Evolutionary conservation across 2,797 vertebrate species (phyloP).

Genomic region (Sylvilagus floridanus): DNA sequence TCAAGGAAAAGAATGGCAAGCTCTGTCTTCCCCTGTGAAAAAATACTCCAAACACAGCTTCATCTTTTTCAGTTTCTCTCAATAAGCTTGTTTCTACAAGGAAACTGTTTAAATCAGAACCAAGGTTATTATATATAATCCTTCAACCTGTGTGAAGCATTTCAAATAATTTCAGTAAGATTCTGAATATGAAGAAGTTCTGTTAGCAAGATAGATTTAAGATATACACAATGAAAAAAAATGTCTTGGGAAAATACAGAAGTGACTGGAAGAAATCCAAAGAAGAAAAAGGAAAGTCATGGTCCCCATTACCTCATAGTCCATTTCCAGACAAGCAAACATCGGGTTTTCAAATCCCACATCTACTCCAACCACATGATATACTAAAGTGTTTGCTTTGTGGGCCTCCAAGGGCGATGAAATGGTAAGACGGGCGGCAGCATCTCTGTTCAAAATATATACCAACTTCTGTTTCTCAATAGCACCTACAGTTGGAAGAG

Average conservation of each 20-base stretch:
- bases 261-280: background rate
- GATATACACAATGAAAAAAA: conserved; percentile 27
- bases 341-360: conserved; percentile 99
- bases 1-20: background rate
- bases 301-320: conserved; percentile 93
- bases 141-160: conserved; percentile 41
- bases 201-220: background rate
- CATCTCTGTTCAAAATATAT: conserved; percentile 98
- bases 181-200: background rate
- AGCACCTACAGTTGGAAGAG: conserved; percentile 90
- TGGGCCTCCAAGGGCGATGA: conserved; percentile 98
- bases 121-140: background rate
- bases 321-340: conserved; percentile 99
- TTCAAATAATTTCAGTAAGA: conserved; percentile 21
- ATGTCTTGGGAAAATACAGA: background rate
- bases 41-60: background rate
- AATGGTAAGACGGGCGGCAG: conserved; percentile 97
- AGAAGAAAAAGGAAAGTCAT: background rate
- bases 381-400: conserved; percentile 98
- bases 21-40: background rate
- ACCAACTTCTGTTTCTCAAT: conserved; percentile 99
- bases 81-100: background rate
- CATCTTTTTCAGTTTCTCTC: background rate
- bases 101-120: background rate
- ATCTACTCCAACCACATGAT: conserved; percentile 98